A percentile compares a stretch with the other conserved stretches of the same genome.
These are phyloP conservation scores for Drosophila mojavensis DNA, from an alignment of 1,140 invertebrate genomes.

Conservation along the genomic window DNA sequence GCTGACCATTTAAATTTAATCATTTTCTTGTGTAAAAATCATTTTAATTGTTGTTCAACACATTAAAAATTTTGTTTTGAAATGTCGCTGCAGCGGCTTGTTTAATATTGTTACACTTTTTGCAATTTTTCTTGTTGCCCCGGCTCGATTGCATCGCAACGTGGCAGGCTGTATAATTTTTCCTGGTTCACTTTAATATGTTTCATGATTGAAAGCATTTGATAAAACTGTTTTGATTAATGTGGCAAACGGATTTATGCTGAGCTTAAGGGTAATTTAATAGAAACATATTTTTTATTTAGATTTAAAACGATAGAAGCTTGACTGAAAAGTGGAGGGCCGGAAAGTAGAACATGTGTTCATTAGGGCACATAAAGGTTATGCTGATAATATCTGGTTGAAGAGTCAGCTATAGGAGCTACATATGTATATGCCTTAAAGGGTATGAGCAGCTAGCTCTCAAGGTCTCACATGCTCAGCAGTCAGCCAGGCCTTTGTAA, in stretches of 20 bases:
- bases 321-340: too few relatives aligned
- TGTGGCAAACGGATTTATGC: slow-evolving; percentile 13
- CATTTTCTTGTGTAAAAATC: slow-evolving; percentile 69
- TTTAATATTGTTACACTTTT: slow-evolving; percentile 39
- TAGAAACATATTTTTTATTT: neutral
- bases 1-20: slow-evolving; percentile 60
- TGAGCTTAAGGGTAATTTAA: slow-evolving; percentile 8
- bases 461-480: neutral
- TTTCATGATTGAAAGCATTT: slow-evolving; percentile 20
- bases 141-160: slow-evolving; percentile 36
- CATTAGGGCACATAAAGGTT: neutral
- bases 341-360: neutral
- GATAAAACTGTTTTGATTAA: slow-evolving; percentile 33
- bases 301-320: neutral
- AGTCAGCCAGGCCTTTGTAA: neutral
- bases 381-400: neutral
- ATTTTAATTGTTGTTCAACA: slow-evolving; percentile 70
- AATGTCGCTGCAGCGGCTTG: slow-evolving; percentile 38
- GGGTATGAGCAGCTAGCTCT: neutral
- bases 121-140: slow-evolving; percentile 20
- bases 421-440: too few relatives aligned
- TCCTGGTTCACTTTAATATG: slow-evolving; percentile 9
- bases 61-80: slow-evolving; percentile 66
- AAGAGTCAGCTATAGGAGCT: neutral
- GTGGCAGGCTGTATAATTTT: slow-evolving; percentile 44